These are phyloP conservation scores for Elanus axillaris DNA, from an alignment of 2,113 vertebrate species.

Conservation along the genomic window DNA sequence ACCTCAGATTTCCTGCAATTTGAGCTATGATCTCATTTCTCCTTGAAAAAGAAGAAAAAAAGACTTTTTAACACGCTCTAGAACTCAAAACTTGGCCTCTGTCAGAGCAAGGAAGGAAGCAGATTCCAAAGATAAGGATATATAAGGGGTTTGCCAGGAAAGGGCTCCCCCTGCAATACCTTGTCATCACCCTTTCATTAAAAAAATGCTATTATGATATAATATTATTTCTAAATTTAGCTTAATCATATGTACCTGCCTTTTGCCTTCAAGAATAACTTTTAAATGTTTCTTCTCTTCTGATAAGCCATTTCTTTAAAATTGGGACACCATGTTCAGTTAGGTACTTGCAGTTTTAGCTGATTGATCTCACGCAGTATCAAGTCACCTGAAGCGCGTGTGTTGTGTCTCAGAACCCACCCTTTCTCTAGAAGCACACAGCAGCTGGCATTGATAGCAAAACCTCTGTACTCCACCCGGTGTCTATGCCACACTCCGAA, in stretches of 20 bases:
- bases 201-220: not conserved
- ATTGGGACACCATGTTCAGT: not conserved
- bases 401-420: not conserved
- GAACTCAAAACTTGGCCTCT: not conserved
- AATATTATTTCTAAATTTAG: not conserved
- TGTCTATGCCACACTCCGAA: not conserved
- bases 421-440: not conserved
- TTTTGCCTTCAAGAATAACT: not conserved
- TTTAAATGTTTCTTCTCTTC: not conserved
- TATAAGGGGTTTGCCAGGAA: not conserved
- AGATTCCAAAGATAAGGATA: slow-evolving; percentile 28
- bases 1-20: not conserved
- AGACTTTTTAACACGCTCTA: not conserved
- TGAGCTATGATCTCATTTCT: not conserved
- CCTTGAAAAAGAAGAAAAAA: not conserved
- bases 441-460: not conserved
- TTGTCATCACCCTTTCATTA: slow-evolving; percentile 22
- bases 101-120: slow-evolving; percentile 1
- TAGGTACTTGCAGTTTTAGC: not conserved
- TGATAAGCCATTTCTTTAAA: not conserved
- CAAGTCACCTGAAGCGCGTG: not conserved
- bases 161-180: not conserved
- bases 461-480: not conserved
- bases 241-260: not conserved
- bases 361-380: not conserved